Percentiles rank a stretch among this genome's conserved stretches.
phyloP scores from a whole-genome alignment of 1,140 invertebrate species.

The Meteorus sp. region DNA sequence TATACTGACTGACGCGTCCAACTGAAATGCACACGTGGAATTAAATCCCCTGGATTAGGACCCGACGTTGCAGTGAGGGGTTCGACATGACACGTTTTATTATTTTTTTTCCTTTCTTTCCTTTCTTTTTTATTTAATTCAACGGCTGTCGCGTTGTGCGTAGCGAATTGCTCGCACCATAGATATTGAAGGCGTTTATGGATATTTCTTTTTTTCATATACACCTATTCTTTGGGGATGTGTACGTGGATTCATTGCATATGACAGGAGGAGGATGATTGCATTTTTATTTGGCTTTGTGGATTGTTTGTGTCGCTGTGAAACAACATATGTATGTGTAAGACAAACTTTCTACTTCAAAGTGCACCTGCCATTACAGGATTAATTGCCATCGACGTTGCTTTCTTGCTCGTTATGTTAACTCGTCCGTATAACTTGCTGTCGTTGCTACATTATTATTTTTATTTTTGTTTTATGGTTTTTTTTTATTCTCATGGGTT shows the following conservation, averaged over 20 bases:
- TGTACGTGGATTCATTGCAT: not conserved
- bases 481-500: too few species aligned
- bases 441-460: slow-evolving; percentile 10
- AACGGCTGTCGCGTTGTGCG: slow-evolving; percentile 21
- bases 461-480: not conserved
- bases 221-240: not conserved
- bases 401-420: slow-evolving; percentile 4
- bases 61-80: slow-evolving; percentile 8
- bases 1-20: slow-evolving; percentile 13
- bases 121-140: slow-evolving; percentile 16
- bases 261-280: not conserved
- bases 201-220: not conserved
- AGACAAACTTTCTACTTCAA: slow-evolving; percentile 3
- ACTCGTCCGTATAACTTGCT: slow-evolving; percentile 1
- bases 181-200: not conserved
- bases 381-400: slow-evolving; percentile 12
- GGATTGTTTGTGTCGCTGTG: slow-evolving; percentile 15
- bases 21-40: slow-evolving; percentile 28
- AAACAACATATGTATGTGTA: not conserved
- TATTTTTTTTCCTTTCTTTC: too few species aligned
- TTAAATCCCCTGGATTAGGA: slow-evolving; percentile 32
- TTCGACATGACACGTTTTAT: too few species aligned
- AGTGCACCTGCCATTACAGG: slow-evolving; percentile 20
- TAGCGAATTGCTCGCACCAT: slow-evolving; percentile 18
- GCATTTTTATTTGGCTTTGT: slow-evolving; percentile 12